Evolutionary conservation across 2,888 invertebrate genomes (phyloP).

Genomic region (Tetragonula carbonaria): DNA sequence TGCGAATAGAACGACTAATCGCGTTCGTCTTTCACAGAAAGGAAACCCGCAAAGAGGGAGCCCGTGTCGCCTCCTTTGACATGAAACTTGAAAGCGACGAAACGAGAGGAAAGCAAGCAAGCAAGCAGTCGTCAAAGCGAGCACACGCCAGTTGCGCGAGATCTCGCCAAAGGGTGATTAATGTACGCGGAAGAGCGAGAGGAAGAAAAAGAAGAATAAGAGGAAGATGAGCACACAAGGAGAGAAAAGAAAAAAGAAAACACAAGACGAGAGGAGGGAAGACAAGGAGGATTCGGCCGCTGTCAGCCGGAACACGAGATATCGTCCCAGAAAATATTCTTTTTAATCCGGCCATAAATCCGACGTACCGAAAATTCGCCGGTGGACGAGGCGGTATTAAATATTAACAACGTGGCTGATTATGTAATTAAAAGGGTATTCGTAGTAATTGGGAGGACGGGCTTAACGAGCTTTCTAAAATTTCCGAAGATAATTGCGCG

Average conservation of each 20-base stretch:
- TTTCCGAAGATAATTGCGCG: conserved; percentile 58
- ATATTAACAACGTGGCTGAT: conserved; percentile 43
- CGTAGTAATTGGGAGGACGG: conserved; percentile 51
- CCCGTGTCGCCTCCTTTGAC: neutral
- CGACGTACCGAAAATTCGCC: neutral
- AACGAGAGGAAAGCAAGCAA: conserved; percentile 5
- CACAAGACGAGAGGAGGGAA: neutral
- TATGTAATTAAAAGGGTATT: conserved; percentile 59
- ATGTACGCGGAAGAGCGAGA: conserved; percentile 69
- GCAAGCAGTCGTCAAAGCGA: conserved; percentile 18
- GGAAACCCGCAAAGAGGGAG: neutral
- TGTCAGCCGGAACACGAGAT: conserved; percentile 24
- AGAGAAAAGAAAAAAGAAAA: too few relatives aligned
- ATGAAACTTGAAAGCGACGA: neutral
- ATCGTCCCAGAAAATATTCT: conserved; percentile 25
- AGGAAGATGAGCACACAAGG: neutral
- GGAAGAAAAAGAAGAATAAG: neutral
- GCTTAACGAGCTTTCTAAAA: conserved; percentile 63
- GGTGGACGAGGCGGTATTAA: conserved; percentile 15
- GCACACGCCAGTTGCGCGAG: conserved; percentile 38
- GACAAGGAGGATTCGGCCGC: conserved; percentile 17
- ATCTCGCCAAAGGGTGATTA: conserved; percentile 78
- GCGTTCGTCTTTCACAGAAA: neutral
- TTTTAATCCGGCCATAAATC: conserved; percentile 31
- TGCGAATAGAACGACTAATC: neutral